Base-by-base conservation (phyloP, 2,888 invertebrate species). In the Leucophenga maculata region DNA sequence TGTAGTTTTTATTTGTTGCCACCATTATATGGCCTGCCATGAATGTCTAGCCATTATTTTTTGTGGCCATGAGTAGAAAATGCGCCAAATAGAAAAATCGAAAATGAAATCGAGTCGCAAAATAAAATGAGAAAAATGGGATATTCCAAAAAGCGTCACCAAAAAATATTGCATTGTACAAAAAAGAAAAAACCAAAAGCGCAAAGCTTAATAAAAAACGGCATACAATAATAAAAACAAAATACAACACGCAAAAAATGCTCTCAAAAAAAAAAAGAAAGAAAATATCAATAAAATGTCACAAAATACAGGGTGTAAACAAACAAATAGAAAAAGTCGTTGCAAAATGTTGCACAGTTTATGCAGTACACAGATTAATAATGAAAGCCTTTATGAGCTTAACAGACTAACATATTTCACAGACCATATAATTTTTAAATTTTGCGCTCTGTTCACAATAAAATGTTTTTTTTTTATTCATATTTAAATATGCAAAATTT, bases 21-120 rank as follows among this genome's bases (percentile, higher is more conserved):
- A 31, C 59, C 50, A 32, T 64, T 54, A 39, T 44, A 39, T 64
- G 18, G 62, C 62, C 62, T 64, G 68, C 55, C 26, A 70, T 59
- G 64, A 67, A 68, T 72, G 67, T 70, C 67, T 71, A 66, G 73
- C 68, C 69, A 72, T 75, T 78, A 72, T 64, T 48, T 64, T 67
- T 55, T 59, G 22, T 59, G 57, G 26, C 16, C n/a, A 57, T 65
- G 65, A 65, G 52, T 65, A 44, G 65, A 46, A n/a, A 20, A 60
- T 48, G n/a, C 18, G 52, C 26, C 22, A 64, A 64, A 64, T 13
- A 16, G 57, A 18, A 57, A 57, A 57, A 57, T 57, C 50, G 50
- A 67, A 60, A 57, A 60, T n/a, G 31, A 66, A 54, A 55, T 39
- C 16, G n/a, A 18, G 6, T 52, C 31, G 44, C 14, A 46, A 70